Percentiles rank a stretch among this genome's conserved stretches.
These are phyloP conservation scores for Gibbula magus DNA, from an alignment of 2,888 invertebrate species.

Conservation along the genomic window DNA sequence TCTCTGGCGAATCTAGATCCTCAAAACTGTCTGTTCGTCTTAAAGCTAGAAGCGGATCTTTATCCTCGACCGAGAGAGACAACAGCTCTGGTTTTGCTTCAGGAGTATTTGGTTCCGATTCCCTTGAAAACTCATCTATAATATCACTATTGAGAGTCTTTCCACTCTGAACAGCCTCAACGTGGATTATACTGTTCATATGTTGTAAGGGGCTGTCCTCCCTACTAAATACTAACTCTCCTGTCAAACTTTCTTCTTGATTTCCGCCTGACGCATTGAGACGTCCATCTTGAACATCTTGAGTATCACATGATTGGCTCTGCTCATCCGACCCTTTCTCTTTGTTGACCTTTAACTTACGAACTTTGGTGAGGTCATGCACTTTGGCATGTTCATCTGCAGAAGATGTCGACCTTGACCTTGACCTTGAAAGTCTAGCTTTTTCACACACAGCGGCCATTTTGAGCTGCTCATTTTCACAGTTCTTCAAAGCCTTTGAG, in stretches of 20 bases:
- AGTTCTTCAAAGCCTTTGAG: slow-evolving; percentile 31
- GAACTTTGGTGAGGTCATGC: slow-evolving; percentile 23
- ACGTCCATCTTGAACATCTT: not conserved
- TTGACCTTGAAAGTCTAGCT: not conserved
- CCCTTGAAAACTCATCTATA: slow-evolving; percentile 18
- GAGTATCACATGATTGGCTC: not conserved
- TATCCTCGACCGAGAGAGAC: not conserved
- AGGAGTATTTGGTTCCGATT: slow-evolving; percentile 13
- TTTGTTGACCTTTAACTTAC: slow-evolving; percentile 42
- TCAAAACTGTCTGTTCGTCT: slow-evolving; percentile 43
- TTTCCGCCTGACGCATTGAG: not conserved
- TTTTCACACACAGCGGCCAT: not conserved
- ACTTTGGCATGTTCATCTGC: slow-evolving; percentile 29
- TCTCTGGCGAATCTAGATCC: slow-evolving; percentile 69
- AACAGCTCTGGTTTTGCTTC: not conserved
- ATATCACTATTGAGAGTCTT: slow-evolving; percentile 15
- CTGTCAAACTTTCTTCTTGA: not conserved
- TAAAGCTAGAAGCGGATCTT: slow-evolving; percentile 8
- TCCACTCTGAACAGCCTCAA: slow-evolving; percentile 56
- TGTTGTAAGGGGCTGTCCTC: slow-evolving; percentile 36
- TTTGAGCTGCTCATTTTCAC: slow-evolving; percentile 22
- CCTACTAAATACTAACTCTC: slow-evolving; percentile 15
- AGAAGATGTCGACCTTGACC: not conserved
- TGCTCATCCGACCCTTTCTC: not conserved
- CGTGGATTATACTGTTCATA: slow-evolving; percentile 48